Conservation (phyloP, 1,140 invertebrate species). For the Atopsyche davidsoni region DNA sequence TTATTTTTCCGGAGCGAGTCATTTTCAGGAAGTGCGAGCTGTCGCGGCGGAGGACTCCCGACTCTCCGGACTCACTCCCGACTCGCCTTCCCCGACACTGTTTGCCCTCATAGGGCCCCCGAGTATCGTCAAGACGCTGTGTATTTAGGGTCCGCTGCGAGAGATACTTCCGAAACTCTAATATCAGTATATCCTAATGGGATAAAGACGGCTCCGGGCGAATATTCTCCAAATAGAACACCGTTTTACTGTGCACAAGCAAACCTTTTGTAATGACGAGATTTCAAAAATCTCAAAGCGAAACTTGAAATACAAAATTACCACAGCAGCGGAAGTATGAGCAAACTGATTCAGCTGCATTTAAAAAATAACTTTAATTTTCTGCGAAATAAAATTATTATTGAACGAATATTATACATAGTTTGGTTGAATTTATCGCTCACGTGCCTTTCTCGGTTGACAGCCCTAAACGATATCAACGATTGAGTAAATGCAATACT, state of each 20-base stretch:
- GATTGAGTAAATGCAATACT: too few species aligned
- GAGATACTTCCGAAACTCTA: conserved; percentile 17
- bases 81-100: background rate
- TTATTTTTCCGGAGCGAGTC: background rate
- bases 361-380: too few species aligned
- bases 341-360: too few species aligned
- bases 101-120: conserved; percentile 11
- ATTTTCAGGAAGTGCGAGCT: background rate
- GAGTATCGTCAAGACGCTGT: conserved; percentile 13
- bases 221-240: conserved; percentile 1
- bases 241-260: conserved; percentile 14
- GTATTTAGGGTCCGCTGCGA: conserved; percentile 9
- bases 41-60: background rate
- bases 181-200: conserved; percentile 21
- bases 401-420: too few species aligned
- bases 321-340: too few species aligned
- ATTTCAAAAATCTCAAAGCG: too few species aligned
- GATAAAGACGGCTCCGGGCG: conserved; percentile 10
- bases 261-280: too few species aligned
- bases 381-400: too few species aligned
- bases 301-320: too few species aligned
- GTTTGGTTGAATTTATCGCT: too few species aligned
- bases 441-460: too few species aligned
- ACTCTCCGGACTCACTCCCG: background rate
- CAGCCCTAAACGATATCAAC: too few species aligned